Conservation (phyloP, 2,113 vertebrate genomes). For the Amblyornis subalaris region DNA sequence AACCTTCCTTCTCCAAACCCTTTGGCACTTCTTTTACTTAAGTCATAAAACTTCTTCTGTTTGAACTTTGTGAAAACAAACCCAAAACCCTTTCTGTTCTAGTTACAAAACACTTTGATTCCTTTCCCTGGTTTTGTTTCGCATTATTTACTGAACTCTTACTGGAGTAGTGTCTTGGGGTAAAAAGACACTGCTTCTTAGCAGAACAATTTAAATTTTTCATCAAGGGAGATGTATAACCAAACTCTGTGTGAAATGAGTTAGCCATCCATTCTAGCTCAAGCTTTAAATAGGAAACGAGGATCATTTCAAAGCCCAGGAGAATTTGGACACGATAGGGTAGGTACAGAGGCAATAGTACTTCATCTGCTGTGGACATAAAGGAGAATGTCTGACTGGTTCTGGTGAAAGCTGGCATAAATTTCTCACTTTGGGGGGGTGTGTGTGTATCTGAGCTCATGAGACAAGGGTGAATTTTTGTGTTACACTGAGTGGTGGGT, state of each 20-base stretch:
- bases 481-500: neutral
- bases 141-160: neutral
- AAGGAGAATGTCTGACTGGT: neutral
- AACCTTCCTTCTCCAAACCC: constrained; percentile 31
- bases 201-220: constrained; percentile 6
- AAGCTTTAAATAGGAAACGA: neutral
- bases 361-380: neutral
- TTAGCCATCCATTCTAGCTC: neutral
- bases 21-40: neutral
- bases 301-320: neutral
- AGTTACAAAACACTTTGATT: constrained; percentile 4
- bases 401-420: neutral
- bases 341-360: neutral
- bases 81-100: neutral
- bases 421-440: neutral
- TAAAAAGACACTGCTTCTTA: constrained; percentile 30
- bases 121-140: neutral
- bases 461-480: neutral
- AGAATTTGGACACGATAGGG: neutral
- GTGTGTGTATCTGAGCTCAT: neutral
- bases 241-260: neutral
- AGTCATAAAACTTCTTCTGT: constrained; percentile 1
- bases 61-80: constrained; percentile 37
- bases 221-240: constrained; percentile 18
- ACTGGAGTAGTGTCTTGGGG: neutral